Conservation (phyloP, 2,113 vertebrate genomes). For the Oplegnathus fasciatus region DNA sequence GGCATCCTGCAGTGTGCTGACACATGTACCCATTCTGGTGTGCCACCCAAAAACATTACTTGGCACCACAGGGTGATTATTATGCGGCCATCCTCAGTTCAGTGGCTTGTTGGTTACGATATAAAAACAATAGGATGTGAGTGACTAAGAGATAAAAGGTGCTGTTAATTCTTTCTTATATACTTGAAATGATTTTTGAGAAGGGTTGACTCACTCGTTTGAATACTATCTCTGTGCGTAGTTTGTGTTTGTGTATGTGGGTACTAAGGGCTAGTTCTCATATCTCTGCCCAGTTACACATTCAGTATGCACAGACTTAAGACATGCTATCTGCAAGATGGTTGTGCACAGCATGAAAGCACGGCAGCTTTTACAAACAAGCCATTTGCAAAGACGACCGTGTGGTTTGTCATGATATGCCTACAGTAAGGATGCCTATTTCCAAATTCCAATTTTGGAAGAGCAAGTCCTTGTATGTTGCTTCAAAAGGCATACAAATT, state of each 20-base stretch:
- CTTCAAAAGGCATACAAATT: not conserved
- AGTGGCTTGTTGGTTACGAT: conserved; percentile 1
- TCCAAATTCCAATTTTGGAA: not conserved
- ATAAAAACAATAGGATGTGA: conserved; percentile 16
- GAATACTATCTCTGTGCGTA: not conserved
- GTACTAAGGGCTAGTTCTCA: too few species aligned
- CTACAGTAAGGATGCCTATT: not conserved
- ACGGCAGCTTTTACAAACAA: not conserved
- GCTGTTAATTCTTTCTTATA: not conserved
- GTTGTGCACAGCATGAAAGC: too few species aligned
- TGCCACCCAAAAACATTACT: conserved; percentile 42
- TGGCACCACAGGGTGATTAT: conserved; percentile 33
- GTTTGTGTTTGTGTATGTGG: not conserved
- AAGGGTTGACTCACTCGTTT: not conserved
- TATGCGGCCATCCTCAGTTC: conserved; percentile 9
- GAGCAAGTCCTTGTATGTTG: not conserved
- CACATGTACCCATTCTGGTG: conserved; percentile 51
- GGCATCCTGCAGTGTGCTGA: conserved; percentile 43
- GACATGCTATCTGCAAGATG: too few species aligned
- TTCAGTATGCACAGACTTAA: too few species aligned
- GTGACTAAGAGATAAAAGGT: not conserved
- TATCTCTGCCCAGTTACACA: too few species aligned
- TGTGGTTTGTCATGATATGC: not conserved
- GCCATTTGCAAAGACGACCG: not conserved
- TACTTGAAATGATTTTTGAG: not conserved